Percentiles rank a stretch among this genome's conserved stretches.
Evolutionary conservation across 2,888 invertebrate genomes (phyloP).

Genomic region (Hermaeophaga mercurialis): DNA sequence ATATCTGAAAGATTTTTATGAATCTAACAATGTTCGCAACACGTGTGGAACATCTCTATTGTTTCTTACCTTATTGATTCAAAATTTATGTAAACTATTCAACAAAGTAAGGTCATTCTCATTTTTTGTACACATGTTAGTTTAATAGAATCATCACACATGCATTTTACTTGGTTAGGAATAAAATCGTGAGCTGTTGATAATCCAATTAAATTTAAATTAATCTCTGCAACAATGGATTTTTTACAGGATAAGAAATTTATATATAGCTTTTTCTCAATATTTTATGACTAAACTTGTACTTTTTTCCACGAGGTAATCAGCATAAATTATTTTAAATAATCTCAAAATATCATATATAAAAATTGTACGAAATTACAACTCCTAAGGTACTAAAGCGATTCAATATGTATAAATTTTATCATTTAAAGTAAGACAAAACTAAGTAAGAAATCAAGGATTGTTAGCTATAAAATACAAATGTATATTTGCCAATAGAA

Average conservation of each 20-base stretch:
- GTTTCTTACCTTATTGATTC: neutral
- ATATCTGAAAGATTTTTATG: neutral
- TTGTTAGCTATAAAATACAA: too few relatives aligned
- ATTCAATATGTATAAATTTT: too few relatives aligned
- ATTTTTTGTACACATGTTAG: neutral
- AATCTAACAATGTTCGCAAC: constrained; percentile 5
- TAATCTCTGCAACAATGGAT: neutral
- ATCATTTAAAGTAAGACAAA: too few relatives aligned
- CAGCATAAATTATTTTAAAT: too few relatives aligned
- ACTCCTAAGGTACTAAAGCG: too few relatives aligned
- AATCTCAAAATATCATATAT: too few relatives aligned
- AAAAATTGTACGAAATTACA: too few relatives aligned
- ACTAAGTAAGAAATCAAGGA: too few relatives aligned
- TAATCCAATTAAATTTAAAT: neutral
- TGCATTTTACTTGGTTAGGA: constrained; percentile 12
- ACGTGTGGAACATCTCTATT: constrained; percentile 6
- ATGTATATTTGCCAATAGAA: too few relatives aligned
- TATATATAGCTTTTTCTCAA: too few relatives aligned
- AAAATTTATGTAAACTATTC: neutral
- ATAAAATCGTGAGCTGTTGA: constrained; percentile 13
- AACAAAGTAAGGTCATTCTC: neutral
- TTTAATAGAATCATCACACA: constrained; percentile 14
- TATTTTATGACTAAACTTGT: too few relatives aligned
- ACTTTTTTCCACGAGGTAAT: too few relatives aligned
- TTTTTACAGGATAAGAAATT: neutral